Evolutionary conservation across 2,797 vertebrate genomes (phyloP).

Genomic region (Malacoctenus gilli): DNA sequence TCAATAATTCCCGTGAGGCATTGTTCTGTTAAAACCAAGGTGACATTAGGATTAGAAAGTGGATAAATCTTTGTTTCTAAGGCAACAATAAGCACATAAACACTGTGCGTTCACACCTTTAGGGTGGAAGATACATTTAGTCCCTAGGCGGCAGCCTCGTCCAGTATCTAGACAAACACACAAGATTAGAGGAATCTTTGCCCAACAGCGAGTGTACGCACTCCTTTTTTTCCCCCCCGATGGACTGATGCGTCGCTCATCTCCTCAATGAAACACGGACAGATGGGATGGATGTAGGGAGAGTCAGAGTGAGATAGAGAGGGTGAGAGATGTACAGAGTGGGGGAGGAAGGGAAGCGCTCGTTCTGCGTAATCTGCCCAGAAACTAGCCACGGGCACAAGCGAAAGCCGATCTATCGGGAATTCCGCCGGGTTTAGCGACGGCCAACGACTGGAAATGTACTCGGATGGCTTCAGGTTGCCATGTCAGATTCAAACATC

Average conservation of each 20-base stretch:
- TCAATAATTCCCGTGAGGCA: not conserved
- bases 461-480: not conserved
- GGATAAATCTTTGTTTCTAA: not conserved
- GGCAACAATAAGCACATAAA: not conserved
- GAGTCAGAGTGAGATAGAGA: conserved; percentile 51
- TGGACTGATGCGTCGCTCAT: conserved; percentile 54
- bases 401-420: conserved; percentile 32
- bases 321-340: conserved; percentile 54
- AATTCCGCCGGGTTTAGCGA: conserved; percentile 33
- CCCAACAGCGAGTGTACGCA: conserved; percentile 26
- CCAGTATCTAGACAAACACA: conserved; percentile 11
- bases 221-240: conserved; percentile 33
- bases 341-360: conserved; percentile 51
- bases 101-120: not conserved
- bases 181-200: conserved; percentile 45
- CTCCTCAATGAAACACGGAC: conserved; percentile 63
- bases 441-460: conserved; percentile 15
- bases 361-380: conserved; percentile 72
- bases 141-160: conserved; percentile 3
- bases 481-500: not conserved
- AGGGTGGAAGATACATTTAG: conserved; percentile 11
- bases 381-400: conserved; percentile 68
- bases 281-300: conserved; percentile 66
- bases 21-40: not conserved
- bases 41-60: conserved; percentile 6